Evolutionary conservation across 2,113 vertebrate species (phyloP).

Genomic region (Cinclus cinclus): DNA sequence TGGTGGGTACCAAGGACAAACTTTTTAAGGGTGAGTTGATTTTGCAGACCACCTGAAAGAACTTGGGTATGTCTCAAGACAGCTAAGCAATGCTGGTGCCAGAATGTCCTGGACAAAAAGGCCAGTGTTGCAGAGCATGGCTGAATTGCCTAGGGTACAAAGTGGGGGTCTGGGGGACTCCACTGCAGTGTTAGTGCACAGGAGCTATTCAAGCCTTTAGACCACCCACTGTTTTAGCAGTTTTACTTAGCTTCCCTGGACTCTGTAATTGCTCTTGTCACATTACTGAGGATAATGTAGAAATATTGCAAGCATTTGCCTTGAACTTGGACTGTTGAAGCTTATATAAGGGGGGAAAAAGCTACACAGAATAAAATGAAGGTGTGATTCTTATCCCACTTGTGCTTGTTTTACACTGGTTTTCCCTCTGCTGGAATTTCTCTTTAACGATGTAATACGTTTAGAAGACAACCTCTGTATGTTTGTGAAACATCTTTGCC

Average conservation of each 20-base stretch:
- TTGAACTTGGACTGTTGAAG: not conserved
- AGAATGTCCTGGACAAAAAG: not conserved
- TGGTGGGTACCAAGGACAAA: conserved; percentile 1
- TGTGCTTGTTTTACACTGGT: not conserved
- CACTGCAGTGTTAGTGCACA: not conserved
- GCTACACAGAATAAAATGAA: not conserved
- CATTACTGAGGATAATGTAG: conserved; percentile 3
- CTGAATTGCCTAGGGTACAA: not conserved
- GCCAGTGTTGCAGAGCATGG: not conserved
- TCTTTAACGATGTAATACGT: not conserved
- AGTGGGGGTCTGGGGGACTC: not conserved
- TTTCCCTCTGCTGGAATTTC: not conserved
- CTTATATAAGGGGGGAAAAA: not conserved
- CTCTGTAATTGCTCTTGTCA: conserved; percentile 41
- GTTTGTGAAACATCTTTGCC: not conserved
- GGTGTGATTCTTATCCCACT: not conserved
- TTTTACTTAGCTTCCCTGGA: not conserved
- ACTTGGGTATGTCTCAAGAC: not conserved
- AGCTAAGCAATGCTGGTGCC: not conserved
- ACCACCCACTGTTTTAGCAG: conserved; percentile 18
- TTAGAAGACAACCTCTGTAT: not conserved
- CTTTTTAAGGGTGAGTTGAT: not conserved
- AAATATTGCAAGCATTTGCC: conserved; percentile 39
- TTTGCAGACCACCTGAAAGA: conserved; percentile 35
- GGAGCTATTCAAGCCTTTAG: conserved; percentile 15